Evolutionary conservation across 1,140 invertebrate species (phyloP), one percentile per base, ranked within the genome.

Genomic region (Pectinophora gossypiella): DNA sequence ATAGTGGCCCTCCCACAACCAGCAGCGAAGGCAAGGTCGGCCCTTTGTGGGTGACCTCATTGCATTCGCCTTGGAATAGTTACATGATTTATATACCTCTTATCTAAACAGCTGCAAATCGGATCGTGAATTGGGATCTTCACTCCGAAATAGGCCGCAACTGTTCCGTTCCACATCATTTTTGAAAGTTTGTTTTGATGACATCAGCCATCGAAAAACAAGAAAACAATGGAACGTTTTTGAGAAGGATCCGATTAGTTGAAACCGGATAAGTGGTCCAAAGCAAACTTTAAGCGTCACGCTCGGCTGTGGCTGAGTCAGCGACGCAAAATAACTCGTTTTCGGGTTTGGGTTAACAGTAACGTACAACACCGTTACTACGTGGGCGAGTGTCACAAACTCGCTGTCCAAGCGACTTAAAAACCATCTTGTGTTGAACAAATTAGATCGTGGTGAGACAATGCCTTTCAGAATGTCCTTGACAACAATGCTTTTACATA

Each of bases 41-140:
- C 77, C 83, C 80, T 84, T 78, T 76, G 72, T 82, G 70, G 69
- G 69, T 83, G 79, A 76, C 83, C 83, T 79, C 76, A 78, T 72
- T 81, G 71, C 60, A 65, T 64, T 84, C 63, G 72, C 79, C 80
- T 84, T 86, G 83, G 68, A 86, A 86, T 81, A 83, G 78, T 84
- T 86, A 80, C 69, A 79, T 77, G 78, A 83, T 81, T 81, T 65
- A 73, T 74, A 54, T 62, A 64, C 61, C 61, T 73, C 61, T 81
- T 81, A 75, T 79, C 72, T 83, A 57, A 65, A 69, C 63, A 73
- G 62, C 70, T 64, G 64, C 63, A 70, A 60, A 73, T 67, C 66
- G 40, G 56, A 53, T 38, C 54, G 56, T 53, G 59, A 63, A 64
- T 65, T 56, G 51, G 18, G 44, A 54, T 59, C 21, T 20, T 51